Percentiles rank a stretch among this genome's conserved stretches.
Evolutionary conservation across 2,113 vertebrate genomes (phyloP).

Genomic region (Semicossyphus pulcher): DNA sequence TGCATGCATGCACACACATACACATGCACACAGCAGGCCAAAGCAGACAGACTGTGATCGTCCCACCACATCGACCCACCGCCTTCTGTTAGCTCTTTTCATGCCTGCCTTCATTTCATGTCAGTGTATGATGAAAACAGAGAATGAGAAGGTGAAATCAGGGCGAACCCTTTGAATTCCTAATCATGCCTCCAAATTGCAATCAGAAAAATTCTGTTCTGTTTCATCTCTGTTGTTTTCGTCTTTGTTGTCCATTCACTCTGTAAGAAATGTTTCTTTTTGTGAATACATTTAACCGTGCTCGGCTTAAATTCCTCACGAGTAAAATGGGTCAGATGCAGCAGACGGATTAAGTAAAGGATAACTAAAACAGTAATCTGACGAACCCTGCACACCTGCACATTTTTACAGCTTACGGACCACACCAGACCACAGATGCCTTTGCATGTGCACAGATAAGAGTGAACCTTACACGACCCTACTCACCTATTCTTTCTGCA

Average conservation of each 20-base stretch:
- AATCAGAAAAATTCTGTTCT: slow-evolving; percentile 17
- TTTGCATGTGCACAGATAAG: neutral
- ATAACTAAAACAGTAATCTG: neutral
- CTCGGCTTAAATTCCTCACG: neutral
- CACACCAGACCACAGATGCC: neutral
- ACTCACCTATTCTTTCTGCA: slow-evolving; percentile 27
- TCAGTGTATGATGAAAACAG: slow-evolving; percentile 65
- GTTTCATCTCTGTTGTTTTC: slow-evolving; percentile 36
- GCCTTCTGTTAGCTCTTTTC: slow-evolving; percentile 71
- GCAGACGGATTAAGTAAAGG: neutral
- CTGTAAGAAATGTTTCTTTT: neutral
- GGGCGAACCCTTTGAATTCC: slow-evolving; percentile 40
- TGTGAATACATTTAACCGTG: neutral
- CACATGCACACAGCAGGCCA: slow-evolving; percentile 56
- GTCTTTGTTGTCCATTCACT: slow-evolving; percentile 32
- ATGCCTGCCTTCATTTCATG: slow-evolving; percentile 51
- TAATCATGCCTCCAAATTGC: slow-evolving; percentile 20
- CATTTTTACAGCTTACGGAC: neutral
- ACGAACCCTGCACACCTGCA: neutral
- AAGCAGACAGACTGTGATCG: slow-evolving; percentile 62
- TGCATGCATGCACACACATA: neutral
- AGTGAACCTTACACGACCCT: slow-evolving; percentile 1
- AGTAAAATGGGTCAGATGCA: slow-evolving; percentile 23
- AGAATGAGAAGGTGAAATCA: slow-evolving; percentile 55
- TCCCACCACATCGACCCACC: slow-evolving; percentile 57